These are phyloP conservation scores for Cheirogaleus medius DNA, from an alignment of 2,113 vertebrate species.

Conservation along the genomic window DNA sequence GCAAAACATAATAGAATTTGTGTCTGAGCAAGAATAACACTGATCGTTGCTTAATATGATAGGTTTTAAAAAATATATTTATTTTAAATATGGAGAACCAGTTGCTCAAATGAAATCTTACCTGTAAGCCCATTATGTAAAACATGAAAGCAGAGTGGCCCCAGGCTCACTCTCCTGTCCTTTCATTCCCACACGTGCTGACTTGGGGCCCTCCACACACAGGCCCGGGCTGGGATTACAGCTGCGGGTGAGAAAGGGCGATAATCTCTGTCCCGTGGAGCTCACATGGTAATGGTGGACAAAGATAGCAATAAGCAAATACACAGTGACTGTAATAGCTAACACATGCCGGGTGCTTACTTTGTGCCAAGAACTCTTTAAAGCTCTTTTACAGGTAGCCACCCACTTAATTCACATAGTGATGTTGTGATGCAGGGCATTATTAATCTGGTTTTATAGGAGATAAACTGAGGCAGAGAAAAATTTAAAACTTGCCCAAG, in stretches of 20 bases:
- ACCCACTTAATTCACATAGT: background rate
- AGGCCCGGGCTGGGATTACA: background rate
- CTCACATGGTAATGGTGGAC: background rate
- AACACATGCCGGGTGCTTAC: background rate
- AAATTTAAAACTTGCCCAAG: background rate
- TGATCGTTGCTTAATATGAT: background rate
- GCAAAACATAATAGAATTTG: background rate
- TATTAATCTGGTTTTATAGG: background rate
- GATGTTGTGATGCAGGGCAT: too few species aligned
- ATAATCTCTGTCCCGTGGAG: accelerated
- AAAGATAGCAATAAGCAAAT: background rate
- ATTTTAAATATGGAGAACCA: background rate
- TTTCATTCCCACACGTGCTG: background rate
- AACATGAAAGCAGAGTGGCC: background rate
- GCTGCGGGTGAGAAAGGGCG: accelerated
- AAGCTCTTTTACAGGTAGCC: background rate
- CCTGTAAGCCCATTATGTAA: background rate
- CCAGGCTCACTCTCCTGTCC: background rate
- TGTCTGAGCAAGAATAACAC: background rate
- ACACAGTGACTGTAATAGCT: background rate
- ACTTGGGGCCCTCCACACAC: too few species aligned
- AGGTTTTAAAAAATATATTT: background rate
- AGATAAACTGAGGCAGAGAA: background rate
- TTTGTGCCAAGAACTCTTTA: background rate
- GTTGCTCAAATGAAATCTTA: background rate